Percentiles rank a stretch among this genome's conserved stretches.
phyloP scores from a whole-genome alignment of 2,888 invertebrate genomes.

The Caenorhabditis afra region DNA sequence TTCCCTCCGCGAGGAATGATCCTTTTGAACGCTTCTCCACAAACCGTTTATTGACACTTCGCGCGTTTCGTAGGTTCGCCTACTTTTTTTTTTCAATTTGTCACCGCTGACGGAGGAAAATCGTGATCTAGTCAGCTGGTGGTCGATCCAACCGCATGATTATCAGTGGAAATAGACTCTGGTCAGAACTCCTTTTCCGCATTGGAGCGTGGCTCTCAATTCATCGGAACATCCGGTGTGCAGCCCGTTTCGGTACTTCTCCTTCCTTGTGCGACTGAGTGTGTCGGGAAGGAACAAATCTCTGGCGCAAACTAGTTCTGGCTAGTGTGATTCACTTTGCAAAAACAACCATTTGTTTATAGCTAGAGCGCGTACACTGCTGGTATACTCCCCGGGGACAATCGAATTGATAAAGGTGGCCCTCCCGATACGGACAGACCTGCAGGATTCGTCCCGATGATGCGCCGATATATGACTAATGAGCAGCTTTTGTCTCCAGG shows the following conservation, averaged over 20 bases:
- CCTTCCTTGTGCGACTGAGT: background rate
- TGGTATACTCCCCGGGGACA: slow-evolving; percentile 11
- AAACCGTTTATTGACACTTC: slow-evolving; percentile 8
- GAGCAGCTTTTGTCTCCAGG: background rate
- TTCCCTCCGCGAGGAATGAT: background rate
- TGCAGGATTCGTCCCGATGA: slow-evolving; percentile 13
- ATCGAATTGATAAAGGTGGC: slow-evolving; percentile 14
- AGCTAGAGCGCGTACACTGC: slow-evolving; percentile 3
- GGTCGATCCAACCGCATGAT: background rate
- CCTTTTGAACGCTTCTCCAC: slow-evolving; percentile 6
- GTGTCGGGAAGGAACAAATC: slow-evolving; percentile 1
- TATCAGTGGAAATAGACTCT: background rate
- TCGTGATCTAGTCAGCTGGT: slow-evolving; percentile 17
- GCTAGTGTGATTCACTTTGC: slow-evolving; percentile 15
- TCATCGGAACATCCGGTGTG: background rate
- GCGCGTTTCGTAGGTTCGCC: slow-evolving; percentile 3
- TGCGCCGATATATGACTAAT: background rate
- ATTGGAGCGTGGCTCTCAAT: background rate
- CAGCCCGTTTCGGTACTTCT: background rate
- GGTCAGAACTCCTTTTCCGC: background rate
- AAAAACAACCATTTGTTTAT: slow-evolving; percentile 38
- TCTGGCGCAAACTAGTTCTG: slow-evolving; percentile 28
- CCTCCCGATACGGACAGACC: slow-evolving; percentile 1
- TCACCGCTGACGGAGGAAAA: background rate
- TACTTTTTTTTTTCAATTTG: slow-evolving; percentile 12